These are phyloP conservation scores for Platysternon megacephalum DNA, from an alignment of 2,113 vertebrate genomes.

Conservation along the genomic window DNA sequence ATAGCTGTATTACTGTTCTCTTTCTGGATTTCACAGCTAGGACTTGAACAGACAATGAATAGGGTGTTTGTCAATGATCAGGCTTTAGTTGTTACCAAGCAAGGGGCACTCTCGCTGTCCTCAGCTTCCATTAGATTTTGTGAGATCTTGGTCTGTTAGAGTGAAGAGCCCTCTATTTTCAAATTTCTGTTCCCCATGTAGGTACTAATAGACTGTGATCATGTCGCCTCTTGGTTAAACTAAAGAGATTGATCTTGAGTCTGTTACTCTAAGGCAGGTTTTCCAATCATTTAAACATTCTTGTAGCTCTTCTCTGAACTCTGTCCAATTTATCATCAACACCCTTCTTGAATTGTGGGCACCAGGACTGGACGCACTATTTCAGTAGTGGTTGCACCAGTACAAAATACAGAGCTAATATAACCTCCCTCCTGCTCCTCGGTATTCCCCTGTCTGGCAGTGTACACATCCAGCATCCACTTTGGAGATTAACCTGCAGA, in stretches of 20 bases:
- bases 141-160: too few species aligned
- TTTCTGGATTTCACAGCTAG: not conserved
- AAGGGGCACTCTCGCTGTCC: not conserved
- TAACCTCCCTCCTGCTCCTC: too few species aligned
- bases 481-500: too few species aligned
- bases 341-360: not conserved
- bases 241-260: too few species aligned
- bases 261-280: not conserved
- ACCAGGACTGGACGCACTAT: not conserved
- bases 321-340: not conserved
- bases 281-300: not conserved
- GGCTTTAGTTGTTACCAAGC: not conserved
- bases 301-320: not conserved
- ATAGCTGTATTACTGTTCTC: not conserved
- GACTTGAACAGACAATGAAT: not conserved
- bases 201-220: too few species aligned
- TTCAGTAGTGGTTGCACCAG: fast-evolving
- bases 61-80: not conserved
- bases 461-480: too few species aligned
- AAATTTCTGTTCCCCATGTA: too few species aligned
- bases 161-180: too few species aligned
- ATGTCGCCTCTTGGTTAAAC: too few species aligned
- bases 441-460: too few species aligned
- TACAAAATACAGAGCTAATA: fast-evolving
- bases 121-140: not conserved